Conservation (phyloP, 2,113 vertebrate genomes). For the Psophia crepitans region DNA sequence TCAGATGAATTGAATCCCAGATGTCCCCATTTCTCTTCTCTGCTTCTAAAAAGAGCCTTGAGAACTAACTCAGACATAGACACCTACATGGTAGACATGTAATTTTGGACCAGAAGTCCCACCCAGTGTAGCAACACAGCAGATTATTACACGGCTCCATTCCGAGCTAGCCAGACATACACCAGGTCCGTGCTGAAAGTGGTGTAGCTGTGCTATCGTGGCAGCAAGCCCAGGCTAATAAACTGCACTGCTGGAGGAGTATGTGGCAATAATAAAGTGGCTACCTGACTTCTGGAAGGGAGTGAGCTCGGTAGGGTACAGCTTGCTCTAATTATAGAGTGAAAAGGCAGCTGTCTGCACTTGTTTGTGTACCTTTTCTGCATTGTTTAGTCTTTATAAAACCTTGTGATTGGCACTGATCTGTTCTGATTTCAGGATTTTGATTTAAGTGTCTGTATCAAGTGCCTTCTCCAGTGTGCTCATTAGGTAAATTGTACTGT, state of each 20-base stretch:
- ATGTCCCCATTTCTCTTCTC: background rate
- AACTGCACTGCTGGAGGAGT: background rate
- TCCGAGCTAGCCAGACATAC: background rate
- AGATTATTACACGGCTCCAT: background rate
- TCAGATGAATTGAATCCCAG: background rate
- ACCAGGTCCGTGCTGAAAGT: background rate
- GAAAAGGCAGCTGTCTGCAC: slow-evolving; percentile 10
- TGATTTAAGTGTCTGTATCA: background rate
- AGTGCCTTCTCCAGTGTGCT: background rate
- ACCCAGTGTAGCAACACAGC: background rate
- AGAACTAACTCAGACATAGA: background rate
- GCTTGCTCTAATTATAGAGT: background rate
- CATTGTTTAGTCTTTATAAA: background rate
- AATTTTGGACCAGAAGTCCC: background rate
- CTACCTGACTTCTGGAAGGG: slow-evolving; percentile 14
- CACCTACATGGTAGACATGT: background rate
- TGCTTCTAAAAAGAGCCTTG: background rate
- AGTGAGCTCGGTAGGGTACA: background rate
- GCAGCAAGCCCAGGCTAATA: slow-evolving; percentile 21
- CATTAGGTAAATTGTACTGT: slow-evolving; percentile 40
- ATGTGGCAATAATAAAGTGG: background rate
- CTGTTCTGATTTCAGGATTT: slow-evolving; percentile 10
- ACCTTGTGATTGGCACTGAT: background rate
- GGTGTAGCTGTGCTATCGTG: background rate
- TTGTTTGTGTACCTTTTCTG: background rate